phyloP scores from a whole-genome alignment of 2,113 vertebrate species.

The Coturnix japonica region DNA sequence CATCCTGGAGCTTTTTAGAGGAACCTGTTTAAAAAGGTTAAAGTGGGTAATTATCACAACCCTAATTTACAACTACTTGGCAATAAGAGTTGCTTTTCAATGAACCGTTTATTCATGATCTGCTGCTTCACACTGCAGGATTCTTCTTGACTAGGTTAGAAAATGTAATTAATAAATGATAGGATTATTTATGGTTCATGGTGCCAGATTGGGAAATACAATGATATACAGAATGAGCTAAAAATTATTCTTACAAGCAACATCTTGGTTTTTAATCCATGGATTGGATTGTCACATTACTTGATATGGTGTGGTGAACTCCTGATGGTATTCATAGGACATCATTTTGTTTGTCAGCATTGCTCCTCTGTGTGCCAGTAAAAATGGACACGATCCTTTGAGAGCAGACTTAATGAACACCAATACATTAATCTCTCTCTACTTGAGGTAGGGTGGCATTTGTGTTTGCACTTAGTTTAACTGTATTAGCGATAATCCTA shows the following conservation, averaged over 20 bases:
- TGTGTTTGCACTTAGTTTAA: neutral
- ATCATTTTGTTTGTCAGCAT: constrained; percentile 15
- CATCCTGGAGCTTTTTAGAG: constrained; percentile 78
- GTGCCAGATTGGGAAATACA: constrained; percentile 79
- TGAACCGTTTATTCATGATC: constrained; percentile 80
- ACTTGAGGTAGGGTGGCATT: neutral
- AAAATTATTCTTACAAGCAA: constrained; percentile 62
- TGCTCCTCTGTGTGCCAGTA: constrained; percentile 1
- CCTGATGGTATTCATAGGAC: constrained; percentile 53
- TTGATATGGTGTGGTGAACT: constrained; percentile 58
- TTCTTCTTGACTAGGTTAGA: constrained; percentile 81
- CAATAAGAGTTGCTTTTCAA: constrained; percentile 81
- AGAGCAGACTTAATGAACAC: constrained; percentile 26
- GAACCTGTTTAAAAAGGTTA: constrained; percentile 82
- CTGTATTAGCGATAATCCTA: neutral
- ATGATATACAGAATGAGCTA: constrained; percentile 71
- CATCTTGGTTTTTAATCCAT: constrained; percentile 71
- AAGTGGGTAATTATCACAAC: constrained; percentile 82
- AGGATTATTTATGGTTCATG: constrained; percentile 83
- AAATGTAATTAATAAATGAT: constrained; percentile 84
- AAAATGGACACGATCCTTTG: constrained; percentile 57
- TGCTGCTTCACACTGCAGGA: constrained; percentile 73
- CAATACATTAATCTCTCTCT: constrained; percentile 6
- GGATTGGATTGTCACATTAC: constrained; percentile 63
- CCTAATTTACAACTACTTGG: constrained; percentile 80